Percentiles rank a stretch among this genome's conserved stretches.
Evolutionary conservation across 2,797 vertebrate species (phyloP).

Genomic region (Phyllotis vaccarum): DNA sequence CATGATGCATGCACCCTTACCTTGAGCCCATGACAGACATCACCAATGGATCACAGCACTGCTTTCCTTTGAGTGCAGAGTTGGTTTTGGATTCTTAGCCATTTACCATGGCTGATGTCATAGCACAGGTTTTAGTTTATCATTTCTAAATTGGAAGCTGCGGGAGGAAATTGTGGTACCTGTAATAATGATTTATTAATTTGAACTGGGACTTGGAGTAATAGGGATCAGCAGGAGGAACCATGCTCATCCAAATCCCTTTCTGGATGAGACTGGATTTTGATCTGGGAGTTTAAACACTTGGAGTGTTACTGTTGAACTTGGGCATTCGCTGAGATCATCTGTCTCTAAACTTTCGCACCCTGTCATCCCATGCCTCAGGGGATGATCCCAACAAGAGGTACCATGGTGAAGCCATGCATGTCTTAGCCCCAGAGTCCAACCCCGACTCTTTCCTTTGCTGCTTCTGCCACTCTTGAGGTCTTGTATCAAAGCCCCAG

Average conservation of each 20-base stretch:
- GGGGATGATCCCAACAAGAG: too few species aligned
- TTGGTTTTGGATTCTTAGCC: neutral
- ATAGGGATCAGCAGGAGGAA: neutral
- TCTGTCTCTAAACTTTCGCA: neutral
- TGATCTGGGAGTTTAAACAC: conserved; percentile 31
- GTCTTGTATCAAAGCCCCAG: neutral
- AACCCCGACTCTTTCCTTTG: neutral
- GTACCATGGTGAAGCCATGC: too few species aligned
- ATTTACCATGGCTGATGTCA: neutral
- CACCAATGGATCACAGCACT: neutral
- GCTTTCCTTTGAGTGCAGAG: neutral
- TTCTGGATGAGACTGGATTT: neutral
- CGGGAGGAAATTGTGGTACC: neutral
- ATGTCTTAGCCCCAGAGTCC: neutral
- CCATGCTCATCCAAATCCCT: neutral
- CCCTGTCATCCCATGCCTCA: neutral
- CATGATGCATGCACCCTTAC: rapidly evolving
- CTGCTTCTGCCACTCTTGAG: neutral
- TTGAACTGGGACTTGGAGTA: neutral
- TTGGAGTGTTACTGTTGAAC: neutral
- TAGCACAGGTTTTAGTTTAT: neutral
- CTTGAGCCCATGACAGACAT: conserved; percentile 48
- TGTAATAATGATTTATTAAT: neutral
- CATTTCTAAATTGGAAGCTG: conserved; percentile 28
- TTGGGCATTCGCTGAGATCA: neutral